Evolutionary conservation across 2,797 vertebrate species (phyloP), one percentile per base, ranked within the genome.

Genomic region (Pelobates cultripes): DNA sequence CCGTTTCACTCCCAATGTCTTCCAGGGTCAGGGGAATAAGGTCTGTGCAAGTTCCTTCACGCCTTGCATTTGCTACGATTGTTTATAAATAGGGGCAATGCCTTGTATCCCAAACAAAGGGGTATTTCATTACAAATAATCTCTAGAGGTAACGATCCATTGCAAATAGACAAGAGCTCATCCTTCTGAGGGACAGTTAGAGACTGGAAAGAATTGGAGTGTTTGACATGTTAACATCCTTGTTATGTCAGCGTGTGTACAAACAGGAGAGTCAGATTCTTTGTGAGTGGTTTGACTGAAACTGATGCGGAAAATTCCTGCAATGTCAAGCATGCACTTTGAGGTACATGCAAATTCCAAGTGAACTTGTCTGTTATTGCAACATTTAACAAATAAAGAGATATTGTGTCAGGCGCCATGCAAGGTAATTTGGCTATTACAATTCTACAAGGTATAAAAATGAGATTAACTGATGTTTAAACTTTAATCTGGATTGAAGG

Each of bases 121-220:
- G 80, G 15, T 17, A 15, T 78, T 70, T 74, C 7, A 79, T 81
- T 85, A 82, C 41, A 81, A 86, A 84, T 70, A 86, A 80, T 75
- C 68, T 73, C 86, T 70, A 4, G 3, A 67, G 42, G n/a, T 85
- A 75, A 67, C 0, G 0, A 72, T 28, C 44, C 72, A 77, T 0
- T 79, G 75, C 83, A 85, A 80, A 80, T 40, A 86, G 28, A 83
- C 4, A 13, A 79, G 43, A 9, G 6, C 70, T 84, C 80, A 85
- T 84, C 82, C 78, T 78, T 53, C 43, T 15, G 85, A 77, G 12
- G 79, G 75, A 84, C 75, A 63, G 61, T 55, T 9, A 66, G 17
- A 87, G 61, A 64, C 82, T 74, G n/a, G 71, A 77, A 70, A 69
- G 51, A 80, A 85, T 70, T 81, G 72, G 75, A 63, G 63, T 15